These are phyloP conservation scores for Ernsta delagoae DNA, from an alignment of 2,888 invertebrate species.

Conservation along the genomic window DNA sequence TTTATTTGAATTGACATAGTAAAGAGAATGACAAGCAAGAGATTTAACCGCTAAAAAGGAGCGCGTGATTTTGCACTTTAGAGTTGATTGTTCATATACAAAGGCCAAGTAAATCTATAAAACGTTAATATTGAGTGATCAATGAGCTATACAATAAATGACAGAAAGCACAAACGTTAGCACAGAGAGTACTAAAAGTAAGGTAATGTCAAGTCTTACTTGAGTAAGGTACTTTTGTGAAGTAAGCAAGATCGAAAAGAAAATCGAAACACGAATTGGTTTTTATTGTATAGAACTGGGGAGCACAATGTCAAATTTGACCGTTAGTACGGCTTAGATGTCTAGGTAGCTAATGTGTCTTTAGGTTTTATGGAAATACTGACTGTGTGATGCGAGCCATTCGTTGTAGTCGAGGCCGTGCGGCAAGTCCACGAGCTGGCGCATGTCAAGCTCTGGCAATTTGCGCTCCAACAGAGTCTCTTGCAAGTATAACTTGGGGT, in stretches of 20 bases:
- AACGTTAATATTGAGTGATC: not conserved
- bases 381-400: conserved; percentile 99
- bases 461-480: conserved; percentile 97
- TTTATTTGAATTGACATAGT: not conserved
- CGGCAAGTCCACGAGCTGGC: conserved; percentile 97
- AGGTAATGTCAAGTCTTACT: no score
- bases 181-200: not conserved
- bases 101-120: not conserved
- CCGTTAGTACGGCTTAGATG: no score
- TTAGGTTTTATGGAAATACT: no score
- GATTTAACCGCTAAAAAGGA: not conserved
- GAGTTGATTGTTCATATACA: not conserved
- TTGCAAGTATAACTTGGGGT: conserved; percentile 97
- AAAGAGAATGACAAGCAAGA: not conserved
- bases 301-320: no score
- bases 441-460: conserved; percentile 97
- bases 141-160: not conserved
- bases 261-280: no score
- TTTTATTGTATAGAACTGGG: no score
- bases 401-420: conserved; percentile 98
- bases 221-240: no score
- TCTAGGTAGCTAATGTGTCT: no score
- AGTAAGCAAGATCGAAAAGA: no score
- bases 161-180: not conserved
- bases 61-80: not conserved